Evolutionary conservation across 1,140 invertebrate species (phyloP).

Genomic region (Artemia franciscana): DNA sequence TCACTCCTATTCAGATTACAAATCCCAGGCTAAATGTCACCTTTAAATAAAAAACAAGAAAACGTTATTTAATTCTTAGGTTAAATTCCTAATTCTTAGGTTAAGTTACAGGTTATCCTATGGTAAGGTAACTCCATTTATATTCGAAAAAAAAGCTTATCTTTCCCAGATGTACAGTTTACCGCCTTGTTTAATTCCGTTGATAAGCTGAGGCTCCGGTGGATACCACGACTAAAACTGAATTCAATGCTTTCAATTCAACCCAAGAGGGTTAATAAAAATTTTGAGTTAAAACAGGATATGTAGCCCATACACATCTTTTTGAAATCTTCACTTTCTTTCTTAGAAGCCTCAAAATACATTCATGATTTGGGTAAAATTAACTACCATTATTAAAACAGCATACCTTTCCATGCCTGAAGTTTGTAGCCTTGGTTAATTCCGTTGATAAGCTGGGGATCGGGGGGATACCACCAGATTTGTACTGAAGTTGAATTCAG

Average conservation of each 20-base stretch:
- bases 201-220: slow-evolving; percentile 88
- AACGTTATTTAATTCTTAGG: background rate
- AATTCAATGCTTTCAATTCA: slow-evolving; percentile 52
- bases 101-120: background rate
- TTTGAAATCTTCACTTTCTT: too few species aligned
- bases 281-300: too few species aligned
- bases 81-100: background rate
- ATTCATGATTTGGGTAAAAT: too few species aligned
- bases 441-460: slow-evolving; percentile 92
- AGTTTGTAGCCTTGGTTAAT: slow-evolving; percentile 96
- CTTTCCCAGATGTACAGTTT: slow-evolving; percentile 72
- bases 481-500: slow-evolving; percentile 65
- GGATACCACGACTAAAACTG: slow-evolving; percentile 70
- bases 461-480: slow-evolving; percentile 70
- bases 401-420: slow-evolving; percentile 46
- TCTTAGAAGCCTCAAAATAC: too few species aligned
- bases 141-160: too few species aligned
- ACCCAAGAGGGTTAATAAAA: slow-evolving; percentile 70
- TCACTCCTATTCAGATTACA: too few species aligned
- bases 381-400: too few species aligned
- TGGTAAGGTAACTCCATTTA: too few species aligned
- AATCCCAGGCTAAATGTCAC: too few species aligned
- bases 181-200: slow-evolving; percentile 95
- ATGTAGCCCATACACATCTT: too few species aligned
- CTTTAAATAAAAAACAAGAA: background rate